Evolutionary conservation across 2,888 invertebrate genomes (phyloP).

Genomic region (Trilocha varians): DNA sequence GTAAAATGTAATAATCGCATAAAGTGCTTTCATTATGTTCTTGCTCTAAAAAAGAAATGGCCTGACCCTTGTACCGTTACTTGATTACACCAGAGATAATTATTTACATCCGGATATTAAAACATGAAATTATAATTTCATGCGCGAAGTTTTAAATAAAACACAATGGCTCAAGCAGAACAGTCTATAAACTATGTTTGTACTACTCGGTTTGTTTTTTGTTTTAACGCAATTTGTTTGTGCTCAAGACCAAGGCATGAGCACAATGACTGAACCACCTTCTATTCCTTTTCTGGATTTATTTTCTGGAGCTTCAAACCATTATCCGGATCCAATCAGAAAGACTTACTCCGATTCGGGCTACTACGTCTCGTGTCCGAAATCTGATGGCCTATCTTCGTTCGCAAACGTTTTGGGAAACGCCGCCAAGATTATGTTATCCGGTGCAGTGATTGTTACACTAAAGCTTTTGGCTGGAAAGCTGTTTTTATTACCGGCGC

Average conservation of each 20-base stretch:
- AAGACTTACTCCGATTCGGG: constrained; percentile 49
- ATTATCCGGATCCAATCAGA: constrained; percentile 46
- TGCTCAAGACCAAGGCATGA: constrained; percentile 51
- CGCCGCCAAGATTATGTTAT: constrained; percentile 63
- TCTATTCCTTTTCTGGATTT: constrained; percentile 51
- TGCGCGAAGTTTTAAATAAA: constrained; percentile 60
- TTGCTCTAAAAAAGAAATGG: constrained; percentile 32
- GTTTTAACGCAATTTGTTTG: constrained; percentile 26
- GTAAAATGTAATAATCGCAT: constrained; percentile 13
- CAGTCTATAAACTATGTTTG: constrained; percentile 60
- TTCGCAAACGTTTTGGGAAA: constrained; percentile 57
- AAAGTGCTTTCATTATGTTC: constrained; percentile 23
- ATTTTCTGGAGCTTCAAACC: constrained; percentile 50
- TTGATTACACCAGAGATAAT: constrained; percentile 38
- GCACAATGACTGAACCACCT: constrained; percentile 32
- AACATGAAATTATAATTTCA: constrained; percentile 57
- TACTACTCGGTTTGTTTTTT: constrained; percentile 42
- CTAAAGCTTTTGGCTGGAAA: constrained; percentile 56
- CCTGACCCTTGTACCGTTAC: constrained; percentile 43
- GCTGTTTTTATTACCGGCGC: constrained; percentile 50
- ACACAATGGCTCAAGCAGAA: constrained; percentile 42
- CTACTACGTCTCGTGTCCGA: constrained; percentile 46
- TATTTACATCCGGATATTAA: constrained; percentile 45
- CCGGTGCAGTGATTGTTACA: constrained; percentile 51
- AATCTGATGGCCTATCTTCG: constrained; percentile 48